Conservation (phyloP, 2,797 vertebrate genomes). For the Spondyliosoma cantharus region DNA sequence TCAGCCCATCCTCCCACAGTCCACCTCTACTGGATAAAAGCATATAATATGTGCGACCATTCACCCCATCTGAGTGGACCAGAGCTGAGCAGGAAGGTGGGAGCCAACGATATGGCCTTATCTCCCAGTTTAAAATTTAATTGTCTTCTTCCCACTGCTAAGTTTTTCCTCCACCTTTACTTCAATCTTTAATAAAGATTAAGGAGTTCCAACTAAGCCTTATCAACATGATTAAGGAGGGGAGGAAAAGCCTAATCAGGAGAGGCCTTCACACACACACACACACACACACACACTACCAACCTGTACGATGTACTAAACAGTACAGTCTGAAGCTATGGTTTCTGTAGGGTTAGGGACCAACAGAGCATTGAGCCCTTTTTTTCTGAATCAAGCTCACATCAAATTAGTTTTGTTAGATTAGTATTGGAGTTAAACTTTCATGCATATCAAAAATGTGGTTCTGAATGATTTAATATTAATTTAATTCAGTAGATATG, state of each 20-base stretch:
- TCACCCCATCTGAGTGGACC: conserved; percentile 27
- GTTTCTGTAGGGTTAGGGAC: too few relatives aligned
- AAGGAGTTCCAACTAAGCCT: conserved; percentile 78
- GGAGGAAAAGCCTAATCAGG: conserved; percentile 66
- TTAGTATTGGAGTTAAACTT: background rate
- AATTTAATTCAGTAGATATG: too few relatives aligned
- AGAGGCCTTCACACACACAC: conserved; percentile 35
- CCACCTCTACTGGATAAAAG: conserved; percentile 43
- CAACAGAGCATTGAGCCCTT: background rate
- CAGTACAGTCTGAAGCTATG: background rate
- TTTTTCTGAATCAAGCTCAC: background rate
- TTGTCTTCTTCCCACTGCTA: conserved; percentile 73
- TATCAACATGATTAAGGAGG: conserved; percentile 79
- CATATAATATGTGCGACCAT: conserved; percentile 50
- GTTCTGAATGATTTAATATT: background rate
- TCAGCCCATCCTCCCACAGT: conserved; percentile 53
- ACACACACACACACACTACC: background rate
- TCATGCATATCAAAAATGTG: background rate
- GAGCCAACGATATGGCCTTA: conserved; percentile 78
- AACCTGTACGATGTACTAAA: background rate
- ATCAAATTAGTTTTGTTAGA: background rate
- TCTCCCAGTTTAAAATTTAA: conserved; percentile 79
- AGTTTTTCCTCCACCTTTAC: conserved; percentile 69
- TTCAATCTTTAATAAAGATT: conserved; percentile 85
- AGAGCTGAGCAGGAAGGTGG: conserved; percentile 70